Percentiles rank a stretch among this genome's conserved stretches.
These are phyloP conservation scores for Harpagoxenus sublaevis DNA, from an alignment of 2,888 invertebrate genomes.

Conservation along the genomic window DNA sequence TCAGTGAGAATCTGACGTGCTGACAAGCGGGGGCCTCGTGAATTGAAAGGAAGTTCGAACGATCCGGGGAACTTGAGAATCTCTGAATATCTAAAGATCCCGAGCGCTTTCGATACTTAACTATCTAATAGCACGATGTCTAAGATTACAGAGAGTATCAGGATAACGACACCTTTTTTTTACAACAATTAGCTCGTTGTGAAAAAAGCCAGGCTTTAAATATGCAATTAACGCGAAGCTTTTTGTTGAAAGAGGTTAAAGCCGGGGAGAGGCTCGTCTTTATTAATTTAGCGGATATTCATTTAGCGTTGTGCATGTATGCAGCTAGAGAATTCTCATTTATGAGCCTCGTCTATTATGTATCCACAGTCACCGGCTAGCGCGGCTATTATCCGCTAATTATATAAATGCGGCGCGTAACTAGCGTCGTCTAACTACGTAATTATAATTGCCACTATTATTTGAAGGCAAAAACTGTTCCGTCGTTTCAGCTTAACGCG, in stretches of 20 bases:
- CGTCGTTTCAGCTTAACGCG: constrained; percentile 12
- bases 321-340: constrained; percentile 18
- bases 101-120: not conserved
- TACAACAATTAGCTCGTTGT: not conserved
- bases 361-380: constrained; percentile 2
- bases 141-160: not conserved
- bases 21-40: not conserved
- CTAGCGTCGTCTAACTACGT: constrained; percentile 19
- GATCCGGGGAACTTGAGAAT: not conserved
- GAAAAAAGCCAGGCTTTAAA: not conserved
- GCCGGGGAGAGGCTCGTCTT: not conserved
- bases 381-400: constrained; percentile 49
- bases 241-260: not conserved
- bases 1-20: not conserved
- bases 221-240: not conserved
- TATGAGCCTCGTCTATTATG: constrained; percentile 41
- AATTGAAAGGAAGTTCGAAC: not conserved
- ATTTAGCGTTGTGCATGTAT: constrained; percentile 37
- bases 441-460: constrained; percentile 35
- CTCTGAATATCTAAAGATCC: not conserved
- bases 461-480: constrained; percentile 16
- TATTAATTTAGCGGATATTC: constrained; percentile 40
- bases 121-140: not conserved
- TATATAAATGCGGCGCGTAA: constrained; percentile 48
- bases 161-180: not conserved